Conservation (phyloP, 1,140 invertebrate genomes). For the Conopomorpha cramerella region DNA sequence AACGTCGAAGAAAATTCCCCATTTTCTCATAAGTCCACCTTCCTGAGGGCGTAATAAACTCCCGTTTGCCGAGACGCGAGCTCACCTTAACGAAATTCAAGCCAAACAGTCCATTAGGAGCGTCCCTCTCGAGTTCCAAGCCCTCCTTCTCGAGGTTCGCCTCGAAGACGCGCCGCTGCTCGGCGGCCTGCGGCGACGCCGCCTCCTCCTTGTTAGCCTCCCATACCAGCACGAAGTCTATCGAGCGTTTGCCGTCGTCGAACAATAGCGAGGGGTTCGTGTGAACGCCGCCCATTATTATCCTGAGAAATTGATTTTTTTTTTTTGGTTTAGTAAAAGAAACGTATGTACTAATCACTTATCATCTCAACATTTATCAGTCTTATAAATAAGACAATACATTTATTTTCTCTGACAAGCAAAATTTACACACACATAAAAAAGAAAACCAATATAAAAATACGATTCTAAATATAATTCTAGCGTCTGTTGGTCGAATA, state of each 20-base stretch:
- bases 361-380: too few relatives aligned
- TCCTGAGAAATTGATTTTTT: too few relatives aligned
- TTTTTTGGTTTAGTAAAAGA: too few relatives aligned
- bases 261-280: conserved; percentile 67
- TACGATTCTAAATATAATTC: too few relatives aligned
- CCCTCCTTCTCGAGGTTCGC: conserved; percentile 70
- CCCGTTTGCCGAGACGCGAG: conserved; percentile 89
- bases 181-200: conserved; percentile 32
- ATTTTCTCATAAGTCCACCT: too few relatives aligned
- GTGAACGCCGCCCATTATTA: conserved; percentile 33
- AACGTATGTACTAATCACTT: too few relatives aligned
- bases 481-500: too few relatives aligned
- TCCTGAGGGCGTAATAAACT: conserved; percentile 43
- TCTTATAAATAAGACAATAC: too few relatives aligned
- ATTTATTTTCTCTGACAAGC: too few relatives aligned
- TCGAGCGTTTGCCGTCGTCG: conserved; percentile 68
- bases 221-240: conserved; percentile 79
- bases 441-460: too few relatives aligned
- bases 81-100: conserved; percentile 71
- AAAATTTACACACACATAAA: too few relatives aligned
- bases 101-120: conserved; percentile 62
- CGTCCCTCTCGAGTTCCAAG: conserved; percentile 68
- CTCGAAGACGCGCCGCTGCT: conserved; percentile 66
- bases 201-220: conserved; percentile 59
- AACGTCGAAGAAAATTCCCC: too few relatives aligned